Evolutionary conservation across 2,797 vertebrate genomes (phyloP), one percentile per base, ranked within the genome.

Genomic region (Propithecus deckenii): DNA sequence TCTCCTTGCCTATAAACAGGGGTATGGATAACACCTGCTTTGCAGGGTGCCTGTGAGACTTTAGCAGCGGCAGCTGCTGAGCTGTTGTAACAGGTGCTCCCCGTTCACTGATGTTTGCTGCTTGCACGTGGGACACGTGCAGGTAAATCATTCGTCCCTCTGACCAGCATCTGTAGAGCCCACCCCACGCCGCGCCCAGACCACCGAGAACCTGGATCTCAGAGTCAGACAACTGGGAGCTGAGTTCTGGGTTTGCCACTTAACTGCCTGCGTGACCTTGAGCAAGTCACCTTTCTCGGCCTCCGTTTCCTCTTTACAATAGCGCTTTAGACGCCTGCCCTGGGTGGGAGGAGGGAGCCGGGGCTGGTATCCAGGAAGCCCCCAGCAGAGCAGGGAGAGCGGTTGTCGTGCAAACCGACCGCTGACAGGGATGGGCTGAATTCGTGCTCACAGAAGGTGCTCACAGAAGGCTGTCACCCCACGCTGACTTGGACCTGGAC

Each of bases 91-190:
- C 52, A 74, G 38, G 23, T 13, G 5, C 32, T 38, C 23, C 8
- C 6, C 28, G 1, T 23, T 50, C 13, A 35, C 11, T 28, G 48
- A 11, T 12, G 4, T 43, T 30, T 20, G 17, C 22, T 59, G 30
- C 46, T 35, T 23, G 35, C 28, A 1, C 9, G 0, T 17, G 23
- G 6, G 61, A 20, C 3, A 3, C 13, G 4, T 8, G 43, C 15
- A 8, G 30, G 13, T 38, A 4, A 52, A 11, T 38, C 22, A 15
- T 3, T 35, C 30, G 8, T 46, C 32, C 35, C 48, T 38, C 30
- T 11, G 10, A 63, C 18, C 0, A 0, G 5, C 7, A 4, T n/a
- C 43, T 6, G 0, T 4, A 4, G 32, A 14, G 17, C 59, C 1
- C 0, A 7, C 59, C 50, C 32, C 28, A 0, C 2, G 1, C 41